Evolutionary conservation across 2,888 invertebrate genomes (phyloP).

Genomic region (Melitaea athalia): DNA sequence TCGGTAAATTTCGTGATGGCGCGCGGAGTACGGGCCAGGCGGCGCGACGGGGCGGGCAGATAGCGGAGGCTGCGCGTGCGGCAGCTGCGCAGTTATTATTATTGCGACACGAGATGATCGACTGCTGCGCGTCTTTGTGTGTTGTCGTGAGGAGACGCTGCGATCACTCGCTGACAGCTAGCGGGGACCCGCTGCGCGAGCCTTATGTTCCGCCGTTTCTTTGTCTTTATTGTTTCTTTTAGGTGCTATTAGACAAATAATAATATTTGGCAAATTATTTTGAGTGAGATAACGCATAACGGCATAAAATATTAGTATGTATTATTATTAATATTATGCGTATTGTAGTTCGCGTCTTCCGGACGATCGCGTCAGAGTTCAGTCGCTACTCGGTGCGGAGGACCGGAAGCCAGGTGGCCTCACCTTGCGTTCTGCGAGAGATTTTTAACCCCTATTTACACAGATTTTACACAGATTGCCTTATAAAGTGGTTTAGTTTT

Average conservation of each 20-base stretch:
- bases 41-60: constrained; percentile 10
- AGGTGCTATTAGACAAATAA: no score
- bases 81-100: constrained; percentile 17
- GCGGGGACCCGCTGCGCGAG: no score
- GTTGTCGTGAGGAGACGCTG: no score
- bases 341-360: no score
- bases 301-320: no score
- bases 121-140: no score
- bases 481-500: neutral
- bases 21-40: neutral
- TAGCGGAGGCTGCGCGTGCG: constrained; percentile 28
- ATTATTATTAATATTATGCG: no score
- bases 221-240: no score
- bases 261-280: no score
- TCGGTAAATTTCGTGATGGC: neutral
- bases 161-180: no score
- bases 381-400: constrained; percentile 1
- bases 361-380: neutral
- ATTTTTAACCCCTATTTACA: neutral
- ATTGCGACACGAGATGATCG: constrained; percentile 4
- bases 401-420: constrained; percentile 16
- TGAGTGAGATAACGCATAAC: no score
- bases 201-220: no score
- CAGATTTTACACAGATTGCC: neutral
- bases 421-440: constrained; percentile 20